phyloP scores from a whole-genome alignment of 2,797 vertebrate genomes.

The Spinus olivaceus region DNA sequence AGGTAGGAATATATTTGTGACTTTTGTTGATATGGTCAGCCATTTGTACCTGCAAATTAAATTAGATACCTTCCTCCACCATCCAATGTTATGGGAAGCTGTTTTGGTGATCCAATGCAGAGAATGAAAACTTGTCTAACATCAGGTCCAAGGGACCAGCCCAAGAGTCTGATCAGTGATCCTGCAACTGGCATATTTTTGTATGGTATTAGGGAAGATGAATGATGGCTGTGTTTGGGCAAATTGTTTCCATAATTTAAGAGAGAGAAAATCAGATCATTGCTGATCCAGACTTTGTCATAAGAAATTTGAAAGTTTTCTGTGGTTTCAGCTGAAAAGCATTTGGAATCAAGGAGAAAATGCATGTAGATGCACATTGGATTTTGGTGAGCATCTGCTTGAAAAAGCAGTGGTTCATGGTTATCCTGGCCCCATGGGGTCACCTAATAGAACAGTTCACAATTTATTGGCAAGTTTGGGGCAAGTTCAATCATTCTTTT shows the following conservation, averaged over 20 bases:
- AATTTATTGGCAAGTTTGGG: not conserved
- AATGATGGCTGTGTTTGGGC: not conserved
- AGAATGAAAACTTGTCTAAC: slow-evolving; percentile 13
- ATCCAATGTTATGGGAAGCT: not conserved
- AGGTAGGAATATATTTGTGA: not conserved
- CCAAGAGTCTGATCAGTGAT: not conserved
- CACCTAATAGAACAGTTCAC: not conserved
- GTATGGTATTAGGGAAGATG: not conserved
- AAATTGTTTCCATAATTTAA: not conserved
- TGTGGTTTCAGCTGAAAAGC: not conserved
- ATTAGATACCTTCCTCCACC: not conserved
- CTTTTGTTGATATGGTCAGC: not conserved
- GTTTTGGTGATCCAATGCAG: not conserved
- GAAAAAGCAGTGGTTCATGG: not conserved
- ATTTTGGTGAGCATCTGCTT: not conserved
- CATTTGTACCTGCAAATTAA: not conserved
- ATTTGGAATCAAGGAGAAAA: slow-evolving; percentile 1
- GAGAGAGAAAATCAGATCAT: not conserved
- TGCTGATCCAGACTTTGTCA: not conserved
- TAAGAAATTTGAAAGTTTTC: not conserved
- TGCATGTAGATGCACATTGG: not conserved
- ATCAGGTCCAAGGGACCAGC: not conserved
- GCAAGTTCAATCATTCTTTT: not conserved
- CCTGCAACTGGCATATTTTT: not conserved
- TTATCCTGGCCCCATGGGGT: not conserved